Evolutionary conservation across 2,113 vertebrate genomes (phyloP), one percentile per base, ranked within the genome.

Genomic region (Perca flavescens): DNA sequence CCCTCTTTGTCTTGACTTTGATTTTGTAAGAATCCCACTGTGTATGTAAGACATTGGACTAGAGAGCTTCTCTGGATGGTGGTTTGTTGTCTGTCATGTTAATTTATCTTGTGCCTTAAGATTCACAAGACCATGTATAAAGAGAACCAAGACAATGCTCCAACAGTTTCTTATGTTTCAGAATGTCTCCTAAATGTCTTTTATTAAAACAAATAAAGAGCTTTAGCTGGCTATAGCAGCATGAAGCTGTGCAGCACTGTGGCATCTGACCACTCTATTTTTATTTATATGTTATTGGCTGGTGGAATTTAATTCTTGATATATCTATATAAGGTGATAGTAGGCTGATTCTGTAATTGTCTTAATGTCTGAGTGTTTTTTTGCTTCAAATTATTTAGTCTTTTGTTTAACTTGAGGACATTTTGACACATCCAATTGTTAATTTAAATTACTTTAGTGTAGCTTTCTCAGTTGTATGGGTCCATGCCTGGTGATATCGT

Each of bases 61-160:
- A 13, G 47, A 86, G 71, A 82, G 46, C 17, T 58, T 16, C 28
- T 61, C 43, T 22, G 25, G 64, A 73, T 71, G 69, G 50, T n/a
- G 12, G 5, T 69, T 83, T 85, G 72, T 89, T 87, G 93, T 87
- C 31, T 75, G 43, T 90, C 76, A 80, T 87, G 61, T 93, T 94
- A 90, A 93, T 95, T 95, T 94, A 95, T 95, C 89, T 93, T 91
- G 96, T 97, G 97, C 97, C 97, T 97, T 97, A 96, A 79, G 82
- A 60, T 66, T 66, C 70, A 78, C 43, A 19, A n/a, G 13, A 79
- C 69, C 68, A 1, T 88, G 80, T 73, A 21, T 54, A 21, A 47
- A 31, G 43, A 61, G 4, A 71, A 58, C 40, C 13, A 50, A 31
- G 16, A 36, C 76, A 76, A 65, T 67, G 31, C 54, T 66, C 0